These are phyloP conservation scores for Cossypha heuglini DNA, from an alignment of 2,797 vertebrate species.

Conservation along the genomic window DNA sequence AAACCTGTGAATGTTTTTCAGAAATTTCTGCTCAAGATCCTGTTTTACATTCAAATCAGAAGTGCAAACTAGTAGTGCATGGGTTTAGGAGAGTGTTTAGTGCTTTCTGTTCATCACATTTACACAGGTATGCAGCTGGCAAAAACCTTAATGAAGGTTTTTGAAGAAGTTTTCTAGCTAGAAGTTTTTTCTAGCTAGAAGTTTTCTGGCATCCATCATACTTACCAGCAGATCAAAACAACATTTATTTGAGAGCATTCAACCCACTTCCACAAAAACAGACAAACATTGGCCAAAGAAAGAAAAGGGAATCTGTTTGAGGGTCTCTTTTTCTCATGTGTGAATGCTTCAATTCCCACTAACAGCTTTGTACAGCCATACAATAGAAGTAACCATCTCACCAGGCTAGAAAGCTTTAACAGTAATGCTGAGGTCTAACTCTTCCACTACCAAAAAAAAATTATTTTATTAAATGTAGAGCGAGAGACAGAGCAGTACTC, in stretches of 20 bases:
- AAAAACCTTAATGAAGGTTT: neutral
- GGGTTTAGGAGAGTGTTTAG: neutral
- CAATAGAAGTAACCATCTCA: neutral
- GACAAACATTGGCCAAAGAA: neutral
- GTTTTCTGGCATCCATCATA: slow-evolving; percentile 1
- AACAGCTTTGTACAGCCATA: neutral
- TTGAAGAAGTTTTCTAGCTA: too few relatives aligned
- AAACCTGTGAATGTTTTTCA: neutral
- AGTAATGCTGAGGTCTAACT: neutral
- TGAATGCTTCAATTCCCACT: neutral
- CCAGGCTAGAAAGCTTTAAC: neutral
- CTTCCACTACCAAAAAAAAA: neutral
- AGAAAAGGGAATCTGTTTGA: neutral
- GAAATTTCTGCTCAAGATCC: neutral
- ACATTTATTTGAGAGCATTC: slow-evolving; percentile 33
- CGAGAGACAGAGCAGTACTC: neutral
- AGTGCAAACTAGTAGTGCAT: neutral
- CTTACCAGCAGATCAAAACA: slow-evolving; percentile 26
- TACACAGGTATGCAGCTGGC: slow-evolving; percentile 39
- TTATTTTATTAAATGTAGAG: neutral
- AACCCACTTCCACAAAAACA: neutral
- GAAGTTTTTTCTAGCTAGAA: neutral
- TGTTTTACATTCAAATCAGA: neutral
- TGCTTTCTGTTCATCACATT: neutral
- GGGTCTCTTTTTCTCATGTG: neutral